Percentiles rank a stretch among this genome's conserved stretches.
Evolutionary conservation across 2,113 vertebrate species (phyloP).

Genomic region (Thalassarche chlororhynchos): DNA sequence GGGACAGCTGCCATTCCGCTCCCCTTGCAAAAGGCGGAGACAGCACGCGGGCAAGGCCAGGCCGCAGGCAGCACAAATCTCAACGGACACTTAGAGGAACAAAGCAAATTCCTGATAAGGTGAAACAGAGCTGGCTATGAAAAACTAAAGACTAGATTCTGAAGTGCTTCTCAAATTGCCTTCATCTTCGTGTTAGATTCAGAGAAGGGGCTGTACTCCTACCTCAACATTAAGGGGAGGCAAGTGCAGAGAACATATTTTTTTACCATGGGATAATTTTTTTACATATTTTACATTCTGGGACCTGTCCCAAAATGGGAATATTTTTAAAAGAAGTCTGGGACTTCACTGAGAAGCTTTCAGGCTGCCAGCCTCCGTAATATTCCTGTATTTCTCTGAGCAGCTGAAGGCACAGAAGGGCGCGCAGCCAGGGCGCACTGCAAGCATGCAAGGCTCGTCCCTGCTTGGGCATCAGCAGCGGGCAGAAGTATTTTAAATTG

Average conservation of each 20-base stretch:
- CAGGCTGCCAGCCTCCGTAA: neutral
- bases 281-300: neutral
- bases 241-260: neutral
- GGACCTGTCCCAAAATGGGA: neutral
- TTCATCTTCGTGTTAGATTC: no score
- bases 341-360: neutral
- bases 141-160: neutral
- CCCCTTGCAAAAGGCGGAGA: neutral
- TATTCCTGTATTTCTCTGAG: neutral
- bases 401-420: neutral
- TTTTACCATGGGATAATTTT: neutral
- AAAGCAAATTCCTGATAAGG: neutral
- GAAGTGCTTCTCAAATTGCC: neutral
- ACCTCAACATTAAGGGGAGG: no score
- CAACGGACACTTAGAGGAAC: neutral
- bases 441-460: no score
- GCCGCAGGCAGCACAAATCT: neutral
- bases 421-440: accelerated
- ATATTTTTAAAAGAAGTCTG: neutral
- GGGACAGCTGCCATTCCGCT: accelerated
- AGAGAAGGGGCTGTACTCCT: neutral
- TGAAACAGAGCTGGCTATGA: neutral
- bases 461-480: neutral
- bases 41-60: neutral
- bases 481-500: neutral